Base-by-base conservation (phyloP, 2,797 vertebrate species). In the Acestrorhynchus altus region DNA sequence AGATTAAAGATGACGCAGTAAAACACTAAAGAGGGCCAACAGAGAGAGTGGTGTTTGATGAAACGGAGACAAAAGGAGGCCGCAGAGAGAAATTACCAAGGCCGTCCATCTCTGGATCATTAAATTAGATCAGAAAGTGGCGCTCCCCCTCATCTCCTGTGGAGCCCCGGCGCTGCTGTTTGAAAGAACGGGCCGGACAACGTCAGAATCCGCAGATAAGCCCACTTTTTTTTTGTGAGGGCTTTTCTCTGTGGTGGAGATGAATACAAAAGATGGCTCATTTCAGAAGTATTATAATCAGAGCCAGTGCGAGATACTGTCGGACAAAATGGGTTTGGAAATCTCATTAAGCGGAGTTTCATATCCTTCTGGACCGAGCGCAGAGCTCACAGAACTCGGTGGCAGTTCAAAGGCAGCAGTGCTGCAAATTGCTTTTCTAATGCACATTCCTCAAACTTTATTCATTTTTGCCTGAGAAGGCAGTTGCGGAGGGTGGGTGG, bases 391-490 rank as follows among this genome's bases (percentile, higher is more conserved):
- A 11, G 54, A 67, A 66, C 70, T 8, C 16, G 42, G 13, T 8
- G 1, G 61, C 70, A 49, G 69, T 59, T 77, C 71, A 84, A 82
- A 88, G 84, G 76, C 85, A 82, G 68, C 66, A 44, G 78, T 64
- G 57, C 61, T 75, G 61, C 63, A 86, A 84, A 84, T 85, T 80
- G 81, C 42, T 84, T 86, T 84, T 80, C 51, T 77, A 81, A 88
- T 84, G 79, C 76, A 81, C 80, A 82, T 71, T 74, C 89, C 75
- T 84, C 76, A 71, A 77, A 83, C 74, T 83, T 78, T 76, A 77
- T 78, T 72, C 64, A n/a, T 78, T 76, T 70, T 82, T 65, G 60
- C 76, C 69, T 47, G 69, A 78, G 69, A 66, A 78, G 69, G 68
- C 69, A 47, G 72, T 72, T 42, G 57, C 24, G 49, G 40, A 61